Evolutionary conservation across 2,888 invertebrate genomes (phyloP), one percentile per base, ranked within the genome.

Genomic region (Tipula vernalis): DNA sequence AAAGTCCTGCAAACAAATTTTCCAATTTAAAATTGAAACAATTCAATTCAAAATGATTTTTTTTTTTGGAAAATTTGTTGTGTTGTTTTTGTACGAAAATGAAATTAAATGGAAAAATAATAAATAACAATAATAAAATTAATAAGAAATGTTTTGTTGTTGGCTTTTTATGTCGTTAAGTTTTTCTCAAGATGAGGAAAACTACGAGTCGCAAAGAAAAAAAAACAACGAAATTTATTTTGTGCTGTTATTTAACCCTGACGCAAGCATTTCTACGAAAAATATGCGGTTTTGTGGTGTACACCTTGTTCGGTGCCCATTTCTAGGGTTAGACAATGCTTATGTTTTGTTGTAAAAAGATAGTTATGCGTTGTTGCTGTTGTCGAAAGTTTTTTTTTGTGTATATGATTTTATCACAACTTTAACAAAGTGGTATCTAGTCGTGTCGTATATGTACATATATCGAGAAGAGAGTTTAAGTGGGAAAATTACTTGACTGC

Each of bases 91-190:
- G 71, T 10, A 71, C 71, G 10, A 71, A 71, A 71, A 71, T 71
- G 71, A 71, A 71, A 71, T 71, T 71, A 71, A 71, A 71, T 71
- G 71, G 71, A 71, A 71, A 71, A 71, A 71, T 71, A 71, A 71
- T 71, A 71, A 71, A 71, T 71, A 71, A 71, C 71, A 71, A 71
- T 71, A 71, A 71, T 71, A 71, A 71, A 71, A 71, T 71, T 71
- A 71, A 71, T 71, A 71, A 28, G 71, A 71, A 18, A 71, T 18
- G 8, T 71, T 44, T 44, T 71, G 71, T 18, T 71, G 71, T 18
- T 71, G 71, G 5, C 28, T 28, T 28, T 71, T 71, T 71, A 28
- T 71, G 28, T 71, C 71, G 71, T 71, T 71, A 71, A 71, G 71
- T 71, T 71, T 71, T 18, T 71, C 10, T 71, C 71, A 71, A 71